A percentile compares a stretch with the other conserved stretches of the same genome.
phyloP scores from a whole-genome alignment of 1,140 invertebrate genomes.

The Ceratina japonica region DNA sequence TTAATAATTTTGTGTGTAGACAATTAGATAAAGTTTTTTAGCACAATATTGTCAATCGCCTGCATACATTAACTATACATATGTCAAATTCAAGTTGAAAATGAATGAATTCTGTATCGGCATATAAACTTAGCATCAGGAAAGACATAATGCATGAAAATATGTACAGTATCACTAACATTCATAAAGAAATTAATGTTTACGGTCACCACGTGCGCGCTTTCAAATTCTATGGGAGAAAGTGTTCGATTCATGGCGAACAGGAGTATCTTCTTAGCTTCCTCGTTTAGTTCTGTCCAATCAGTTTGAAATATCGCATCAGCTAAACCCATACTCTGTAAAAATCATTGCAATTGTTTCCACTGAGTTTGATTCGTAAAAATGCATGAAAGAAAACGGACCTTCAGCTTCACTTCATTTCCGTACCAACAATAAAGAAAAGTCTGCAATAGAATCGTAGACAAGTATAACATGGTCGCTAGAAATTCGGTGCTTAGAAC shows the following conservation, averaged over 20 bases:
- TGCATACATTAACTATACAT: too few species aligned
- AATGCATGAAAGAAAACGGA: slow-evolving; percentile 21
- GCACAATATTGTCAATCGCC: too few species aligned
- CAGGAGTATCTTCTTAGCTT: slow-evolving; percentile 11
- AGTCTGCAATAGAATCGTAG: slow-evolving; percentile 48
- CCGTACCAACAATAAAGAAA: slow-evolving; percentile 62
- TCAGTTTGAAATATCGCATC: slow-evolving; percentile 23
- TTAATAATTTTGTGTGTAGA: too few species aligned
- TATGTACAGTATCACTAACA: slow-evolving; percentile 22
- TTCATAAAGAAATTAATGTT: slow-evolving; percentile 42
- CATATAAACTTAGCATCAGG: too few species aligned
- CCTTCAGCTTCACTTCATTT: slow-evolving; percentile 53
- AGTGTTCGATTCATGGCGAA: slow-evolving; percentile 25
- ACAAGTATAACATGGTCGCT: slow-evolving; percentile 38
- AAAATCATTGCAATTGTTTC: background rate
- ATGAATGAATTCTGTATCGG: too few species aligned
- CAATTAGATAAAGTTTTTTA: too few species aligned
- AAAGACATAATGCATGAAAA: too few species aligned
- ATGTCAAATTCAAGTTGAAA: too few species aligned
- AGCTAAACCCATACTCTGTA: slow-evolving; percentile 17
- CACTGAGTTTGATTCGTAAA: too few species aligned
- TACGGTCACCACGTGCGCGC: slow-evolving; percentile 17
- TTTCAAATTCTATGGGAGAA: slow-evolving; percentile 29
- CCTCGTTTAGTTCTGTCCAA: slow-evolving; percentile 4
- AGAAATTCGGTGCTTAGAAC: slow-evolving; percentile 35